Evolutionary conservation across 1,140 invertebrate species (phyloP), one percentile per base, ranked within the genome.

Genomic region (Zaprionus lachaisei): DNA sequence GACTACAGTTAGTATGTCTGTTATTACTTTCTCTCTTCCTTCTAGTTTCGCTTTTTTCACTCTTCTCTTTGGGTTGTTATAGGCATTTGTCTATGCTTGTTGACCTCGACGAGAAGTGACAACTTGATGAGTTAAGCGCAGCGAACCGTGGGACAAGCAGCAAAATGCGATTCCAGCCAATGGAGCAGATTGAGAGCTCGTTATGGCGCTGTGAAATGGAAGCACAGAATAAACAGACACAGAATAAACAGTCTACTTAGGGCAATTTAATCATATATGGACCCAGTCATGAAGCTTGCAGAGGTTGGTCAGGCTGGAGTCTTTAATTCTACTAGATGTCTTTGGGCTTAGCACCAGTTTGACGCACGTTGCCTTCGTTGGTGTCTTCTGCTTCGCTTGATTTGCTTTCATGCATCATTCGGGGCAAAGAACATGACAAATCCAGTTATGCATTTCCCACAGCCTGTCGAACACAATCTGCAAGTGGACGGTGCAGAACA

Each of bases 51-150:
- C 9, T 4, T 12, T 51, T 15, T 31, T 38, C 1, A 5, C 28
- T 9, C 15, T 24, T 54, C 34, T 34, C 34, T 14, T 38, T 3
- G 49, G 15, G n/a, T 55, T 56, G 37, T 55, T 17, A 1, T 55
- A 20, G 44, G 49, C 62, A 67, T 61, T 61, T 69, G 80, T 71
- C 80, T 77, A 15, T n/a, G 38, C 38, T 47, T 6, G 41, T 47
- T 47, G n/a, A 47, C 41, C 41, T 47, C 41, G 7, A 17, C 41
- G 41, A 22, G 7, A 84, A 79, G 67, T 81, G 72, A 79, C 76
- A 85, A 82, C 71, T 85, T 86, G 68, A 85, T 86, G 83, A 67
- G 81, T 74, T 58, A 47, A 49, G 81, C 79, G 80, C 81, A 83
- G 64, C 77, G 73, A 84, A 63, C 78, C 77, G 61, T 80, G 54